A percentile compares a stretch with the other conserved stretches of the same genome.
Conservation (phyloP, 2,797 vertebrate species). For the Poeciliopsis presidionis region DNA sequence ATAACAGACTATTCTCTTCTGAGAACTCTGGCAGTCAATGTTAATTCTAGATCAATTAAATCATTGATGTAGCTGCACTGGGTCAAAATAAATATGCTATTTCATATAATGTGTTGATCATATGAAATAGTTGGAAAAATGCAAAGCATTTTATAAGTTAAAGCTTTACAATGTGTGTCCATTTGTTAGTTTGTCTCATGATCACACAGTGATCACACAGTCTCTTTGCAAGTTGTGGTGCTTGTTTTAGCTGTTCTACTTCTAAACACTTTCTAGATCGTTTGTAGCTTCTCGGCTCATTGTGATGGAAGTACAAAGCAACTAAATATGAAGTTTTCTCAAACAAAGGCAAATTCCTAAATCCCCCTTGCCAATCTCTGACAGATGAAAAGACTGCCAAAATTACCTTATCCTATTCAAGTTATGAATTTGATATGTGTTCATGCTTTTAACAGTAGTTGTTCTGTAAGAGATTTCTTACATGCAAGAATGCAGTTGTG, state of each 20-base stretch:
- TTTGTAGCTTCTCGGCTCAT: background rate
- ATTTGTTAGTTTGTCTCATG: background rate
- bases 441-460: background rate
- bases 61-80: conserved; percentile 29
- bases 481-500: background rate
- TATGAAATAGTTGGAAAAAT: background rate
- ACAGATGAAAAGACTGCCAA: background rate
- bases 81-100: conserved; percentile 47
- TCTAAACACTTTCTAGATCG: too few relatives aligned
- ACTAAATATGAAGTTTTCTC: background rate
- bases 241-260: too few relatives aligned
- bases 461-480: background rate
- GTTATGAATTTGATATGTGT: background rate
- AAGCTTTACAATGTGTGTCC: background rate
- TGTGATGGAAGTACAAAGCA: background rate
- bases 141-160: background rate
- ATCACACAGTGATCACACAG: background rate
- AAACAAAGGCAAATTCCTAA: background rate
- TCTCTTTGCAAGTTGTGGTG: background rate
- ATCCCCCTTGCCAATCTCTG: background rate
- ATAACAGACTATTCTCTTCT: conserved; percentile 9
- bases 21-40: conserved; percentile 53
- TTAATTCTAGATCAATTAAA: conserved; percentile 42
- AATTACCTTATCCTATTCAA: background rate
- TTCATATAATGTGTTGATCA: conserved; percentile 41